These are phyloP conservation scores for Drosophila affinis DNA, from an alignment of 2,888 invertebrate genomes.

Conservation along the genomic window DNA sequence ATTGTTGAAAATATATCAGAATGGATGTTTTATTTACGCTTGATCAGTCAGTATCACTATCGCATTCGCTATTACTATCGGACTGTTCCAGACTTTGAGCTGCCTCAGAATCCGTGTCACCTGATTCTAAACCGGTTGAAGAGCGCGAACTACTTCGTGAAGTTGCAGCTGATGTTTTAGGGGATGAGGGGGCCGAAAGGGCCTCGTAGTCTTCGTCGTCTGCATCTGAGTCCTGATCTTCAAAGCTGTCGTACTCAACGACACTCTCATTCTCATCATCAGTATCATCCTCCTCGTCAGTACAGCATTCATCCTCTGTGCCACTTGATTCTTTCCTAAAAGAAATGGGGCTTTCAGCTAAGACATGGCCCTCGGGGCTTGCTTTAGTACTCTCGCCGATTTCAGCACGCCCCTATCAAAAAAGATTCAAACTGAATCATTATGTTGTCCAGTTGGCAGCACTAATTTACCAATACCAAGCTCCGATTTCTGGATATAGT, in stretches of 20 bases:
- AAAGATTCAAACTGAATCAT: neutral
- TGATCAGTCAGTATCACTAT: slow-evolving; percentile 37
- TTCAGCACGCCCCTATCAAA: neutral
- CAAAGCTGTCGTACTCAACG: neutral
- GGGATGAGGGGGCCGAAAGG: neutral
- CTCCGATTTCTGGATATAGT: slow-evolving; percentile 46
- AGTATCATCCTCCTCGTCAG: neutral
- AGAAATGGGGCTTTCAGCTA: neutral
- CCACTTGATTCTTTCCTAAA: neutral
- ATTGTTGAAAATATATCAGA: neutral
- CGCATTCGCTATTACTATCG: slow-evolving; percentile 3
- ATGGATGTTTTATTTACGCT: neutral
- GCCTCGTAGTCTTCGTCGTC: slow-evolving; percentile 8
- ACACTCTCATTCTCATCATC: neutral
- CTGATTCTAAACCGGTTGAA: slow-evolving; percentile 3
- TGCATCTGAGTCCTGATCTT: neutral
- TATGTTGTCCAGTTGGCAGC: neutral
- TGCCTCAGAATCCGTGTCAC: slow-evolving; percentile 27
- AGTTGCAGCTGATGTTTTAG: slow-evolving; percentile 6
- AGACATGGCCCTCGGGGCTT: neutral
- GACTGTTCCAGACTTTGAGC: neutral
- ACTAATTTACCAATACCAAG: slow-evolving; percentile 14
- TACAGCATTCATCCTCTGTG: neutral
- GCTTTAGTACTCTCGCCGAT: neutral
- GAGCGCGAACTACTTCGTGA: slow-evolving; percentile 5